Evolutionary conservation across 1,140 invertebrate genomes (phyloP).

Genomic region (Lepidurus apus): DNA sequence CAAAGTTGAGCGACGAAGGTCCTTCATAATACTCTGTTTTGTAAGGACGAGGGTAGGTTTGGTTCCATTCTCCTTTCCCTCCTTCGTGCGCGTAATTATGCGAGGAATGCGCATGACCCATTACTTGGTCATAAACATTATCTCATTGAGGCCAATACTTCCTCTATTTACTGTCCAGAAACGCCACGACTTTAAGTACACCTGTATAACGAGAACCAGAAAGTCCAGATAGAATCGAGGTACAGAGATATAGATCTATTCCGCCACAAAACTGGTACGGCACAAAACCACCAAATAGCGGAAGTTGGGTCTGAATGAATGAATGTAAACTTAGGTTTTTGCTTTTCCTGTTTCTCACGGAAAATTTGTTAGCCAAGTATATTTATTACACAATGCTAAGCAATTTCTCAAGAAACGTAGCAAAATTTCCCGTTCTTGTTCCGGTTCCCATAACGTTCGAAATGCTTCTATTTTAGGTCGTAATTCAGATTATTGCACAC

Average conservation of each 20-base stretch:
- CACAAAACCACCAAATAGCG: constrained; percentile 14
- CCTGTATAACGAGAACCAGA: not conserved
- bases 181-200: not conserved
- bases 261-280: not conserved
- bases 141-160: not conserved
- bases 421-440: not conserved
- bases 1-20: constrained; percentile 7
- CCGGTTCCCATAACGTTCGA: not conserved
- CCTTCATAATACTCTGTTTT: not conserved
- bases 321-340: not conserved
- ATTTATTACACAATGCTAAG: not conserved
- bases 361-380: not conserved
- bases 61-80: not conserved
- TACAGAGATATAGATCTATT: not conserved
- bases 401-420: not conserved
- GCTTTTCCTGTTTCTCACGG: constrained; percentile 9
- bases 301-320: not conserved
- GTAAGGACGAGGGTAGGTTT: not conserved
- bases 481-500: too few species aligned
- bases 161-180: not conserved
- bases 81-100: not conserved
- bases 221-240: not conserved
- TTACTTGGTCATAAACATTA: not conserved
- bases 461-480: too few species aligned
- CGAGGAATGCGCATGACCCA: constrained; percentile 17